Base-by-base conservation (phyloP, 2,888 invertebrate species). In the Cordilura impudica region DNA sequence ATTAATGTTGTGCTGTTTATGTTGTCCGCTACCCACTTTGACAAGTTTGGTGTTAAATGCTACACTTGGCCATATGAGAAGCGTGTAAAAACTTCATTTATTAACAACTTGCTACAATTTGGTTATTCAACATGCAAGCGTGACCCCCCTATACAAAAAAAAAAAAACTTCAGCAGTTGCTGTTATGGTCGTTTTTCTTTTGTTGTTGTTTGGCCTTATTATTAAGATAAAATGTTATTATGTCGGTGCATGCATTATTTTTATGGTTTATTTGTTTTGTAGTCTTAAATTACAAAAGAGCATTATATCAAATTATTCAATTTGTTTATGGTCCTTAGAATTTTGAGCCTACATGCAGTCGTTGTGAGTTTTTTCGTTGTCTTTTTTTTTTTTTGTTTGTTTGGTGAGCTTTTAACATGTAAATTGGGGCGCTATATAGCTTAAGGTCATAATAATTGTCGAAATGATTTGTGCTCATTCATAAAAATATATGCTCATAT, bases 41-140 rank as follows among this genome's bases (percentile, higher is more conserved):
- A 75, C 74, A 75, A 67, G 71, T 79, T 54, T 61, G 71, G 75
- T 75, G 79, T 79, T 75, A 79, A 79, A 75, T 72, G 75, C 75
- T 79, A 72, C 79, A 79, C 75, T 63, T 75, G 75, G 18, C 26
- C 74, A 51, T 29, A n/a, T 67, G n/a, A 21, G 18, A 35, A 78
- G 35, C 66, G 66, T 67, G 71, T 71, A 63, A 71, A 79, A 72
- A 47, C 56, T 79, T 67, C 63, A 67, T 75, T 79, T 75, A 63
- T 72, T 51, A 79, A 51, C 67, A 75, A 63, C 26, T 47, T n/a
- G 49, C 43, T 2, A 14, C 49, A 63, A 63, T 63, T n/a, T 51
- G 61, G 63, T 7, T 66, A 67, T 67, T 75, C 67, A 72, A 67
- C 75, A 72, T 71, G 49, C 75, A 76, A 76, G 75, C 70, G 69